Percentiles rank a stretch among this genome's conserved stretches.
phyloP scores from a whole-genome alignment of 1,140 invertebrate species.

The Helicoverpa zea region DNA sequence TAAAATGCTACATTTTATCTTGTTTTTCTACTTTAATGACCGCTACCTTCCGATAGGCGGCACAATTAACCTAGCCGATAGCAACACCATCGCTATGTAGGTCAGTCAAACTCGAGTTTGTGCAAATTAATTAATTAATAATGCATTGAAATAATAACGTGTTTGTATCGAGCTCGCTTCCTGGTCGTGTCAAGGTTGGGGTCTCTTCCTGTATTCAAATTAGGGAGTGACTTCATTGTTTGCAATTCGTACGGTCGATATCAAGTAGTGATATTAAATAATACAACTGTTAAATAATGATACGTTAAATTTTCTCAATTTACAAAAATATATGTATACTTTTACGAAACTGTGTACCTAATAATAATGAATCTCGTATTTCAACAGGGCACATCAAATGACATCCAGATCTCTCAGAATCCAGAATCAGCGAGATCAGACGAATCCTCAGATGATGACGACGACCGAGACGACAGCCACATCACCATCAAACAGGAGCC shows the following conservation, averaged over 20 bases:
- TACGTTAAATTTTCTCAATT: too few species aligned
- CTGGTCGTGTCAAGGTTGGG: constrained; percentile 7
- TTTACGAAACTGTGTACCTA: background rate
- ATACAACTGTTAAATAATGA: too few species aligned
- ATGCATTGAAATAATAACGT: background rate
- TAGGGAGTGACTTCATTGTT: constrained; percentile 24
- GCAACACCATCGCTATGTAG: constrained; percentile 14
- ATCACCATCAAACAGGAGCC: constrained; percentile 42
- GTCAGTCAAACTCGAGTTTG: constrained; percentile 12
- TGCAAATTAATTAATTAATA: constrained; percentile 18
- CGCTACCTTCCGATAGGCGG: background rate
- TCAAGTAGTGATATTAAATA: background rate
- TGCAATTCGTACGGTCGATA: constrained; percentile 2
- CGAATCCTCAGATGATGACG: constrained; percentile 8
- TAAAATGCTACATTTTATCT: constrained; percentile 2
- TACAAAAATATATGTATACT: background rate
- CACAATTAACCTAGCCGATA: constrained; percentile 4
- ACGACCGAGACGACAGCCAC: background rate
- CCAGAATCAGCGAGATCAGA: background rate
- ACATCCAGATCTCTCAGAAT: background rate
- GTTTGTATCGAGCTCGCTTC: constrained; percentile 9
- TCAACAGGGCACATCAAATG: background rate
- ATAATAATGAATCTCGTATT: background rate
- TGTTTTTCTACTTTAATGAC: constrained; percentile 21
- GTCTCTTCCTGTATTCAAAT: constrained; percentile 28